phyloP scores from a whole-genome alignment of 2,888 invertebrate species.

The Idaea biselata region DNA sequence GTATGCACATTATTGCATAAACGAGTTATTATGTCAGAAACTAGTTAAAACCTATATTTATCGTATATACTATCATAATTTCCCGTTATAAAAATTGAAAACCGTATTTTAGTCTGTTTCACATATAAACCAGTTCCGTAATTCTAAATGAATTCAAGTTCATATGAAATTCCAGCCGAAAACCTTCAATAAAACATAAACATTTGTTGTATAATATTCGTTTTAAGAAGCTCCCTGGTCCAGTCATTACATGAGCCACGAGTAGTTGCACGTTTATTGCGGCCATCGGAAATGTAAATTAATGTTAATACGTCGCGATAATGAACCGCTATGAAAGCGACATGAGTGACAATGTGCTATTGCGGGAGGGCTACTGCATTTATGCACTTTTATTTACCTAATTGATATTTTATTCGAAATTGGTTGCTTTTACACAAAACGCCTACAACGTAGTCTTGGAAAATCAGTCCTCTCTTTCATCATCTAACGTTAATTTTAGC shows the following conservation, averaged over 20 bases:
- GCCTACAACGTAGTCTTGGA: too few relatives aligned
- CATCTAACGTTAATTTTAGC: too few relatives aligned
- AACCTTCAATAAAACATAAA: neutral
- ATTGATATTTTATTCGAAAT: too few relatives aligned
- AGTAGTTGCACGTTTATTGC: slow-evolving; percentile 42
- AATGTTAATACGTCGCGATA: slow-evolving; percentile 60
- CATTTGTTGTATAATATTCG: neutral
- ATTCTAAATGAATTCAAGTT: neutral
- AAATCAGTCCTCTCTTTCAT: too few relatives aligned
- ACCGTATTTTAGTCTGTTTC: neutral
- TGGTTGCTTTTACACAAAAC: too few relatives aligned
- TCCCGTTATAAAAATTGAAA: too few relatives aligned
- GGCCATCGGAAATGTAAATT: slow-evolving; percentile 63
- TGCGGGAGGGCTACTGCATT: neutral
- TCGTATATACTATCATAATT: too few relatives aligned
- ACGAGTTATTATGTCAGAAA: too few relatives aligned
- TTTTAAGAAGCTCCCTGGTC: neutral
- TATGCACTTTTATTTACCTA: neutral
- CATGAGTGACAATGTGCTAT: slow-evolving; percentile 4
- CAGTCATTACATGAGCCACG: neutral
- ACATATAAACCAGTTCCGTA: neutral
- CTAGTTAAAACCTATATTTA: too few relatives aligned
- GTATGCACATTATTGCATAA: too few relatives aligned
- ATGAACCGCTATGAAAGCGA: slow-evolving; percentile 44
- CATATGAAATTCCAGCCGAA: neutral